Percentiles rank a stretch among this genome's conserved stretches.
Conservation (phyloP, 2,113 vertebrate genomes). For the Lamprologus speciosus region DNA sequence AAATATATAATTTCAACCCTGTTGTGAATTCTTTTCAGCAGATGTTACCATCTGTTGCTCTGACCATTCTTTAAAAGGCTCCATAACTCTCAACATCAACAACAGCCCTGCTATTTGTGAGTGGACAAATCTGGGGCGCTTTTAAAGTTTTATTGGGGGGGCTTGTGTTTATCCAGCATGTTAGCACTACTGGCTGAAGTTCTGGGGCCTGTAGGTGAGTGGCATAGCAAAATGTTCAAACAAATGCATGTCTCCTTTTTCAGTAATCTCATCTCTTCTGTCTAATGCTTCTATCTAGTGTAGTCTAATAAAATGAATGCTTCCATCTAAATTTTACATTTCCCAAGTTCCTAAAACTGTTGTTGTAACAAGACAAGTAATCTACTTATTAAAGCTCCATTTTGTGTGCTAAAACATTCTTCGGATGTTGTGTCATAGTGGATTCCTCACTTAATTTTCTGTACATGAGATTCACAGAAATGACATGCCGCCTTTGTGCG, state of each 20-base stretch:
- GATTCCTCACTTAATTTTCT: neutral
- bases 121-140: neutral
- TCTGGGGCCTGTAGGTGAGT: neutral
- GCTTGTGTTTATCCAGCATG: neutral
- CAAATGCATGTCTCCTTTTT: neutral
- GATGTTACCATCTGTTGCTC: neutral
- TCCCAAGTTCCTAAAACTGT: neutral
- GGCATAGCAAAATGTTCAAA: neutral
- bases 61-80: neutral
- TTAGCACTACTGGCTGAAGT: neutral
- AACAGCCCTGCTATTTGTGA: neutral
- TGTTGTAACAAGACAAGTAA: neutral
- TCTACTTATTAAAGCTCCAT: neutral
- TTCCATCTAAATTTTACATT: neutral
- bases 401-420: neutral
- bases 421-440: neutral
- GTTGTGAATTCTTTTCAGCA: neutral
- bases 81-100: neutral
- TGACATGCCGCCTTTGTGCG: neutral
- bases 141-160: neutral
- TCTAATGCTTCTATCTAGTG: neutral
- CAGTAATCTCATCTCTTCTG: neutral
- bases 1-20: neutral
- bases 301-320: neutral
- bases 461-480: neutral